Conservation (phyloP, 37 sponge, comb jelly and placozoan species). For the Cladorhizidae sp. region DNA sequence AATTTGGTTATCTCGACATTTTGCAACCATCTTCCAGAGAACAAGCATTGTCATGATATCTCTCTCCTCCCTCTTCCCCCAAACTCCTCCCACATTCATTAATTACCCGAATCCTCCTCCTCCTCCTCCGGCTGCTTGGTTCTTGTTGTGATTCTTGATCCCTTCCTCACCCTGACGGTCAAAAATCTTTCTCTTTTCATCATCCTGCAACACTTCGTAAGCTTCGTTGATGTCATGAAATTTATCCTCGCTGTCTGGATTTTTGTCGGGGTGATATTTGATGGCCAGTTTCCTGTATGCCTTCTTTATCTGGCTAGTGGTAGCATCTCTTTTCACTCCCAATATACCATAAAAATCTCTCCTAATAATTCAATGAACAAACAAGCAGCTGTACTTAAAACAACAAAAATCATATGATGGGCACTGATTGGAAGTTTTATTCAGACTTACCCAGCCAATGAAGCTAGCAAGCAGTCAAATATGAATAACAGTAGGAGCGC, state of each 20-base stretch:
- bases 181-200: slow-evolving; percentile 86
- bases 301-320: slow-evolving; percentile 93
- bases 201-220: slow-evolving; percentile 91
- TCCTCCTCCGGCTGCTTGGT: slow-evolving; percentile 48
- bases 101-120: too few species aligned
- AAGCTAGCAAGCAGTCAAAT: slow-evolving; percentile 15
- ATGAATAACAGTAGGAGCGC: slow-evolving; percentile 7
- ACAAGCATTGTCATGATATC: not conserved
- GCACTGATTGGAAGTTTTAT: slow-evolving; percentile 7
- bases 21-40: too few species aligned
- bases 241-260: slow-evolving; percentile 84
- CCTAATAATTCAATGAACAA: slow-evolving; percentile 30
- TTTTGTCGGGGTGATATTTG: slow-evolving; percentile 95
- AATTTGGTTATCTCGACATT: too few species aligned
- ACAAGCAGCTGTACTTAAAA: not conserved
- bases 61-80: slow-evolving; percentile 31
- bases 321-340: slow-evolving; percentile 81
- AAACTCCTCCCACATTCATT: too few species aligned
- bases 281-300: slow-evolving; percentile 95
- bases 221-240: slow-evolving; percentile 95
- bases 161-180: slow-evolving; percentile 97
- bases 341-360: slow-evolving; percentile 97
- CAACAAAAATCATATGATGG: not conserved
- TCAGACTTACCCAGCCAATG: slow-evolving; percentile 30
- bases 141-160: slow-evolving; percentile 51